These are phyloP conservation scores for Temnothorax unifasciatus DNA, from an alignment of 2,888 invertebrate species.

Conservation along the genomic window DNA sequence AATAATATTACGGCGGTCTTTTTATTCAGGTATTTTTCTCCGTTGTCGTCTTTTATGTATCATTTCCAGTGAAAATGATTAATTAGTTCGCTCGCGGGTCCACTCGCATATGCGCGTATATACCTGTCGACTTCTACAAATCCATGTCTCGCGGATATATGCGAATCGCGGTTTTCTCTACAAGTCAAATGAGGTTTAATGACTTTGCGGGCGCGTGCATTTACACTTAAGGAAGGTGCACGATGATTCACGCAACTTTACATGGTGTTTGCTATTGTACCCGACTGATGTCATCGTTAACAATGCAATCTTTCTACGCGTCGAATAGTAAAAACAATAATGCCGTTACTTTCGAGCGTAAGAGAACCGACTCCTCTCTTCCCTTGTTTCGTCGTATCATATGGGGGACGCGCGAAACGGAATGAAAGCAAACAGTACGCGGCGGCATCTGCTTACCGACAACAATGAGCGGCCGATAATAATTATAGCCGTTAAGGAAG, in stretches of 20 bases:
- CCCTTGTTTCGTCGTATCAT: not conserved
- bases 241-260: conserved; percentile 43
- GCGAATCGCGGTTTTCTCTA: not conserved
- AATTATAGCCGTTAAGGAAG: conserved; percentile 6
- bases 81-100: not conserved
- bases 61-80: conserved; percentile 5
- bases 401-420: not conserved
- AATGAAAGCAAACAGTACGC: not conserved
- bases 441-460: not conserved
- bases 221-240: conserved; percentile 28
- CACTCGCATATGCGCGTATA: not conserved
- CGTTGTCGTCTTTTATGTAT: not conserved
- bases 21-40: conserved; percentile 22
- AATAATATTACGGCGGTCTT: not conserved
- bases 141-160: not conserved
- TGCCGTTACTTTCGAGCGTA: not conserved
- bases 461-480: not conserved
- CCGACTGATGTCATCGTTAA: conserved; percentile 42
- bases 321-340: not conserved
- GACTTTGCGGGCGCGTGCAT: not conserved
- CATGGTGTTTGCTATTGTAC: conserved; percentile 16
- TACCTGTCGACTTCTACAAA: not conserved
- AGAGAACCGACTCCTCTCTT: not conserved
- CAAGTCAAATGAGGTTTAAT: conserved; percentile 42
- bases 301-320: conserved; percentile 6